Base-by-base conservation (phyloP, 2,797 vertebrate species). In the Denticeps clupeoides region DNA sequence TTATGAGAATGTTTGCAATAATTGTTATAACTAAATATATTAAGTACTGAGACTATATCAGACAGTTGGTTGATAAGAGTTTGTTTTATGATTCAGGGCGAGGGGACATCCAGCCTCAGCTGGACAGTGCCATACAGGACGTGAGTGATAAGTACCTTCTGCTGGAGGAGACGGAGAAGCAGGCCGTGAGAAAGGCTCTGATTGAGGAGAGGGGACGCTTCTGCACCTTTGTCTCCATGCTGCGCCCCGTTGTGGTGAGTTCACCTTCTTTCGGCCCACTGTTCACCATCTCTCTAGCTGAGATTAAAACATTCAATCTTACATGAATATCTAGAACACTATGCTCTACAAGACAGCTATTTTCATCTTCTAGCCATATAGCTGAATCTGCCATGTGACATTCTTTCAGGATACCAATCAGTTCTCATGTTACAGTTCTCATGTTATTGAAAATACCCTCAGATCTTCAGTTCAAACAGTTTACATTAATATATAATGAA, bases 61-160 rank as follows among this genome's bases (percentile, higher is more conserved):
- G n/a, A 10, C 2, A 18, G 18, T 10, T 16, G 19, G 12, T 21
- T 25, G 13, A 8, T 45, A 10, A 26, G 16, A 16, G 22, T 41
- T 16, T 49, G 35, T 51, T 11, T 27, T 7, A 40, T 11, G 27
- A 6, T 27, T 41, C 78, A 97, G 94, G 94, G 66, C 87, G 91
- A 67, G 93, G 93, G 21, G 93, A 97, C 52, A 87, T 99, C 70
- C 93, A 94, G 68, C 93, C 94, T 16, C 93, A 97, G 81, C 8
- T 99, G 77, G 88, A 97, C 75, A 94, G 90, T 1, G 94, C 94
- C 13, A 87, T 99, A 67, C 94, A 99, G 72, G 93, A 96, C 21
- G 93, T 99, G 72, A 96, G 86, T 1, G 94, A 99, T 65, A 96
- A 94, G 59, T 99, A 96, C 68, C 86, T 97, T 47, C 72, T 96